Evolutionary conservation across 2,888 invertebrate species (phyloP), one percentile per base, ranked within the genome.

Genomic region (Anthophora plumipes): DNA sequence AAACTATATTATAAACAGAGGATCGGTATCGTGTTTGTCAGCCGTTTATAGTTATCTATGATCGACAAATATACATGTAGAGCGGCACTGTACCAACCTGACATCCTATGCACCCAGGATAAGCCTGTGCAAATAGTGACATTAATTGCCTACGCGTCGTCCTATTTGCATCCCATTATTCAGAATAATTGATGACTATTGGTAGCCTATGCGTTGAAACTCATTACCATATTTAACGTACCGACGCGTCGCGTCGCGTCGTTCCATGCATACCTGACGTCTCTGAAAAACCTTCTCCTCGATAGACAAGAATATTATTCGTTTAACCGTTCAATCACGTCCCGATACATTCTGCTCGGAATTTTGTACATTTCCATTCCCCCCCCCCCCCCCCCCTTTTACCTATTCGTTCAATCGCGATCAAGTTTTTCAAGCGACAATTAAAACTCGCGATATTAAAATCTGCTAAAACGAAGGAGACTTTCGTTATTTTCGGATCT

Each of bases 151-250:
- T 88, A 87, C 87, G 88, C 88, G 88, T 88, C 88, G 85, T 84
- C 89, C 90, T 91, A 92, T 92, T 92, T 92, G 91, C 92, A 92
- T 92, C 87, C 87, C 89, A 92, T 92, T 92, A 92, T 91, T 92
- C 90, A 90, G 92, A 92, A 92, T 92, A 92, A 92, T 92, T 91
- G 91, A 92, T 91, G 92, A 92, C 92, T 90, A 91, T 92, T 91
- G 91, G 89, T 88, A 86, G 82, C 88, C 88, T 89, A 87, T 86
- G 90, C 87, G 90, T 88, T 84, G 89, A 89, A 90, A 91, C 89
- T 90, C 90, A 91, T 92, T 91, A 91, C 85, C 91, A 91, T 92
- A 90, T 89, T 91, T 90, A 90, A 88, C 89, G 85, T 83, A 39
- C 52, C 60, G 66, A 46, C 8, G 41, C 31, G 31, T 3, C 31